Base-by-base conservation (phyloP, 2,888 invertebrate species). In the Mycogona germanica region DNA sequence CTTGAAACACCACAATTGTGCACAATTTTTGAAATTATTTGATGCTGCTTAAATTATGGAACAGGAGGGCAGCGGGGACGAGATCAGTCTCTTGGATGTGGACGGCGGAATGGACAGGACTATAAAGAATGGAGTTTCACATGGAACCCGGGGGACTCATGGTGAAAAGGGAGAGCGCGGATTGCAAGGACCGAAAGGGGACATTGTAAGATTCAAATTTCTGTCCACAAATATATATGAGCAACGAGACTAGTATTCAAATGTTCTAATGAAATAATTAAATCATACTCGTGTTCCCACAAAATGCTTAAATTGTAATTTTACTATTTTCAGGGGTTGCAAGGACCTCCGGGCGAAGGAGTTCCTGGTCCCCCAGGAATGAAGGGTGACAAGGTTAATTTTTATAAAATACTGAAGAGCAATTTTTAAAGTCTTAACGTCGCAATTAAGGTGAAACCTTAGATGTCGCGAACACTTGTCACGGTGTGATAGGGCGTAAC, bases 121-220 rank as follows among this genome's bases (percentile, higher is more conserved):
- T n/a, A 35, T n/a, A 12, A 12, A n/a, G 12, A 35, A 35, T 35
- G 35, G 35, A 12, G 35, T 35, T 35, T n/a, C n/a, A n/a, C n/a
- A n/a, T n/a, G 35, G 35, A 12, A 12, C 35, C 12, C 35, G n/a
- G n/a, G 35, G 35, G n/a, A 12, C 35, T 12, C 12, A 41, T 14
- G 42, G 42, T 14, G 12, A 14, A 14, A 41, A 17, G 23, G 48
- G 48, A 38, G 48, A 35, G 6, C 32, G 3, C 9, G 53, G 51
- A 21, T 17, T 32, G 14, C 19, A 50, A 41, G 51, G 51, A 19
- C 40, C 38, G n/a, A 50, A 37, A 50, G 51, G 53, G 35, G 53
- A 53, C 23, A 23, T 19, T 17, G 52, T 46, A 47, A 46, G 25
- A 46, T 2, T 46, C 45, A 37, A 9, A 26, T 23, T 23, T 46